Evolutionary conservation across 2,113 vertebrate species (phyloP).

Genomic region (Phalacrocorax aristotelis): DNA sequence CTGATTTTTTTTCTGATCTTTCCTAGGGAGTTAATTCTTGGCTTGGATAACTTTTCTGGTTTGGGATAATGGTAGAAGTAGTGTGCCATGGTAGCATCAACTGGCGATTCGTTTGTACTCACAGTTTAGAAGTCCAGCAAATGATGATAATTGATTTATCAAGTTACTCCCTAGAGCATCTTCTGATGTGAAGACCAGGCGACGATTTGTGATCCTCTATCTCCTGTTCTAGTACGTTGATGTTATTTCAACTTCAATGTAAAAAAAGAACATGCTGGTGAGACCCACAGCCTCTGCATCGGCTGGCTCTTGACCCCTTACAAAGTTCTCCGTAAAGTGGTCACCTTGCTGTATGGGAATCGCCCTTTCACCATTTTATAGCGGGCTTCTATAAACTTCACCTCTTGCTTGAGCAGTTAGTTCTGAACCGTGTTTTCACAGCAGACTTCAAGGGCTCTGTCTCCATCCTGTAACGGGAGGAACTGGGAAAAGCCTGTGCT

Average conservation of each 20-base stretch:
- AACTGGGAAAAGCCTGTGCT: background rate
- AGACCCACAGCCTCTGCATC: background rate
- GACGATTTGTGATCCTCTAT: background rate
- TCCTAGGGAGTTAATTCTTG: background rate
- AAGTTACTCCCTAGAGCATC: background rate
- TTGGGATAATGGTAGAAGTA: background rate
- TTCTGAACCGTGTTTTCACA: background rate
- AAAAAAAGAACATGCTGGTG: rapidly evolving
- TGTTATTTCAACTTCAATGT: background rate
- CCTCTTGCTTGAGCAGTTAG: rapidly evolving
- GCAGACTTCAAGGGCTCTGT: background rate
- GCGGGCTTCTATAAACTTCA: background rate
- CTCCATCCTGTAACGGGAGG: background rate
- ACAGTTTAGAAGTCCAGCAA: background rate
- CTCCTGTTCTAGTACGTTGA: background rate
- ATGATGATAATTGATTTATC: background rate
- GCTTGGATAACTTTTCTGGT: background rate
- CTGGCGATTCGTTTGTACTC: rapidly evolving
- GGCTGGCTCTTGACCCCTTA: background rate
- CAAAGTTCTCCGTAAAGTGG: background rate
- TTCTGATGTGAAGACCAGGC: background rate
- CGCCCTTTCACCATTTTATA: rapidly evolving
- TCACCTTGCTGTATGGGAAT: background rate
- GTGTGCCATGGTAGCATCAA: rapidly evolving
- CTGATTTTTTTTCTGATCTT: background rate